Base-by-base conservation (phyloP, 2,113 vertebrate genomes). In the Eurystomus gularis region DNA sequence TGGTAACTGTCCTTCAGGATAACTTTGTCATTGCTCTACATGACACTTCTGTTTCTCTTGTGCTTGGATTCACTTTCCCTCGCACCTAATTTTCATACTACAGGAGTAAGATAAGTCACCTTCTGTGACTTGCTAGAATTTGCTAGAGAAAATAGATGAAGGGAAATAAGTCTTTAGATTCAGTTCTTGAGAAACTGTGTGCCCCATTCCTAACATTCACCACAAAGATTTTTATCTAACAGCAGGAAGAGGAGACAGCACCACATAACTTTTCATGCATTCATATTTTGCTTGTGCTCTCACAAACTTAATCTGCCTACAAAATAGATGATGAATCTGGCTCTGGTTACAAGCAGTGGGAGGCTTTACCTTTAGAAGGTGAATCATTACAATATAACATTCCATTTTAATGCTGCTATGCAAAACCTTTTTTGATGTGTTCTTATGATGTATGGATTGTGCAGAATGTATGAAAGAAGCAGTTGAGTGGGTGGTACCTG, bases 381-480 rank as follows among this genome's bases (percentile, higher is more conserved):
- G 80, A 95, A 64, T 86, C 94, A 94, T 91, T 82, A 70, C 54
- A 95, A 86, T 54, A 81, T 39, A 72, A 17, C 62, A 85, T 97
- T 96, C 66, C 61, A 62, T 80, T 97, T 93, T 71, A 82, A 68
- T 91, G 87, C 82, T 90, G 91, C 75, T 91, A 68, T 35, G 44
- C 40, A 65, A 61, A 90, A 51, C 16, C 29, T 52, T 82, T 95
- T 94, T 96, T 91, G 31, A 88, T 82, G 71, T 89, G 96, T 94
- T 87, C 71, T 64, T 72, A 60, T 89, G 57, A 81, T 76, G 23
- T 86, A 86, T 94, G 42, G 60, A 90, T 93, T 65, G 52, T 69
- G 79, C 44, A 82, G 81, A 85, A 77, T 93, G 97, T 94, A 92
- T 93, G 87, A 94, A 97, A 96, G 90, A 97, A 95, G 57, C 40